Conservation (phyloP, 2,797 vertebrate genomes). For the Selene dorsalis region DNA sequence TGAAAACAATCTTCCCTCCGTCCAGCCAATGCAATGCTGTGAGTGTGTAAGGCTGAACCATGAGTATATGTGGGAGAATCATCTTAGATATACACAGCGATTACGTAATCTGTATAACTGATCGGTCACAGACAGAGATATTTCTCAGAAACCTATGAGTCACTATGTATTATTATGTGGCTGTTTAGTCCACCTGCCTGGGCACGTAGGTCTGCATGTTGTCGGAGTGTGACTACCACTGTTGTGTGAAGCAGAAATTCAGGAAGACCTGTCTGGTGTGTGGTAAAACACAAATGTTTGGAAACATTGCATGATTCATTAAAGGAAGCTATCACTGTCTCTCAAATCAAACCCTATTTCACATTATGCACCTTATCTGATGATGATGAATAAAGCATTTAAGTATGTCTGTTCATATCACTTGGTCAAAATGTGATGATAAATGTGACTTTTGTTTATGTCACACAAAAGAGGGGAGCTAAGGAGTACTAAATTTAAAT, state of each 20-base stretch:
- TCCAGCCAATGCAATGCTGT: neutral
- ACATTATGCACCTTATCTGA: neutral
- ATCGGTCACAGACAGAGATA: slow-evolving; percentile 3
- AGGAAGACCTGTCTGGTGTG: slow-evolving; percentile 6
- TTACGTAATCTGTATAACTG: neutral
- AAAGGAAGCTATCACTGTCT: slow-evolving; percentile 7
- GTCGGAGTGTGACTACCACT: slow-evolving; percentile 17
- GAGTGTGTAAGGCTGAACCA: neutral
- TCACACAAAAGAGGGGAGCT: neutral
- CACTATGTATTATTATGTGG: slow-evolving; percentile 14
- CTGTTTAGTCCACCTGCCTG: slow-evolving; percentile 34
- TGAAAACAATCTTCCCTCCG: neutral
- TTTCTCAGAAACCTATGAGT: slow-evolving; percentile 51
- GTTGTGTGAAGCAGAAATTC: neutral
- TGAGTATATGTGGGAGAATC: slow-evolving; percentile 2
- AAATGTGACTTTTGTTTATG: neutral
- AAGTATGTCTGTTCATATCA: neutral
- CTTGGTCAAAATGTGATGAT: neutral
- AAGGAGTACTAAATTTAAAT: too few relatives aligned
- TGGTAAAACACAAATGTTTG: slow-evolving; percentile 9
- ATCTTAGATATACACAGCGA: slow-evolving; percentile 9
- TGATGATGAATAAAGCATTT: slow-evolving; percentile 2
- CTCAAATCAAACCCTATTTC: neutral
- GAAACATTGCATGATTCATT: slow-evolving; percentile 48
- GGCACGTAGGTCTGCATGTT: slow-evolving; percentile 38